phyloP scores from a whole-genome alignment of 2,113 vertebrate species.

The Thermophis baileyi region DNA sequence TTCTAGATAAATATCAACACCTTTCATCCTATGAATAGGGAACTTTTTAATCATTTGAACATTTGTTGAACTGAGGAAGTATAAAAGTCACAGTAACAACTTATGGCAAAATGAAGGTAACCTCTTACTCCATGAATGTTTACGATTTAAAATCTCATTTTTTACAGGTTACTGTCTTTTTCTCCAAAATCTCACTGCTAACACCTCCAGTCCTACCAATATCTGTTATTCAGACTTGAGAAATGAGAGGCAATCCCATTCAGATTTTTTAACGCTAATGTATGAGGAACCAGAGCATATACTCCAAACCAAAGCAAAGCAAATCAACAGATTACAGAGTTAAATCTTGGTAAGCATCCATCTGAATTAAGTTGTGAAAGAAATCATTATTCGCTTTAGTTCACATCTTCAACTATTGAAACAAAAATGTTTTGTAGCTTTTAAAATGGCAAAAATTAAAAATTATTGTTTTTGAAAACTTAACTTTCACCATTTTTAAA shows the following conservation, averaged over 20 bases:
- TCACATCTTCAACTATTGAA: neutral
- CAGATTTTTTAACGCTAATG: neutral
- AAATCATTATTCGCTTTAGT: neutral
- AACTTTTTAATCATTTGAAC: neutral
- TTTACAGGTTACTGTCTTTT: neutral
- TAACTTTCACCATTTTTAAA: neutral
- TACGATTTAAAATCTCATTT: neutral
- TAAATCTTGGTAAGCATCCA: neutral
- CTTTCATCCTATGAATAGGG: neutral
- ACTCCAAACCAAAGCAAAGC: neutral
- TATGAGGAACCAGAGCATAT: neutral
- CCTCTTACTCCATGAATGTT: neutral
- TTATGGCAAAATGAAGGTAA: neutral
- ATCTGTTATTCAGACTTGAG: neutral
- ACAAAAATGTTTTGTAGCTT: neutral
- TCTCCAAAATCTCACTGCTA: neutral
- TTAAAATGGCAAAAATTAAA: neutral
- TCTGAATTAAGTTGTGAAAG: constrained; percentile 12
- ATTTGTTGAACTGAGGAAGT: neutral
- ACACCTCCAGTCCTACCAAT: neutral
- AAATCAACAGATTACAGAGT: neutral
- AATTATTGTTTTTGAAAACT: neutral
- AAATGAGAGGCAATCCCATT: neutral
- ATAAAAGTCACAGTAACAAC: neutral
- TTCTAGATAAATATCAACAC: neutral